Evolutionary conservation across 2,797 vertebrate genomes (phyloP).

Genomic region (Tiaroga cobitis): DNA sequence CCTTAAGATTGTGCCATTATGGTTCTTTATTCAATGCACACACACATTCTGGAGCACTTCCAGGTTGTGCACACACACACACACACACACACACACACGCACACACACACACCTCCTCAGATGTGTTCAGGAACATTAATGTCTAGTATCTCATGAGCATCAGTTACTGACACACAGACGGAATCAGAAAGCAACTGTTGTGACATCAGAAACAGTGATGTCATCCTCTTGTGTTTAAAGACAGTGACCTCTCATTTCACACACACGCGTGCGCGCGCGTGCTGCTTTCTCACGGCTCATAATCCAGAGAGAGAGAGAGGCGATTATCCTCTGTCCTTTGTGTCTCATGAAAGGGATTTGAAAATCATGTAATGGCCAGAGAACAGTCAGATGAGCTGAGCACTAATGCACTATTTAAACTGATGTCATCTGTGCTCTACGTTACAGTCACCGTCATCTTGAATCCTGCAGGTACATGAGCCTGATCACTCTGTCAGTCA

Average conservation of each 20-base stretch:
- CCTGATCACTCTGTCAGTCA: not conserved
- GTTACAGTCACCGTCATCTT: not conserved
- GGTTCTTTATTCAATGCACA: not conserved
- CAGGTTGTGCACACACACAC: not conserved
- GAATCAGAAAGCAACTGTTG: not conserved
- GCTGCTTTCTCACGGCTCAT: not conserved
- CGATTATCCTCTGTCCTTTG: not conserved
- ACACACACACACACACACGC: not conserved
- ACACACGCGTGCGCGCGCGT: not conserved
- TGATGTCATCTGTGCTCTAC: not conserved
- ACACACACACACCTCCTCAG: not conserved
- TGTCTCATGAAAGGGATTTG: conserved; percentile 17
- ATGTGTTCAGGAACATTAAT: not conserved
- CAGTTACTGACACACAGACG: not conserved
- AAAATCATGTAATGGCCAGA: not conserved
- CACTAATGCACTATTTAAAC: not conserved
- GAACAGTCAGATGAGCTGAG: not conserved
- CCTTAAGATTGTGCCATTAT: not conserved
- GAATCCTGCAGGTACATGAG: not conserved
- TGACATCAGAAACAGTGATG: not conserved
- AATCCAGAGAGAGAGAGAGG: not conserved
- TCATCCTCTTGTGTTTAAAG: not conserved
- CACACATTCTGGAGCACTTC: not conserved
- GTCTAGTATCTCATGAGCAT: not conserved
- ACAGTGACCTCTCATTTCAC: not conserved